phyloP scores from a whole-genome alignment of 2,797 vertebrate genomes.

The Podargus strigoides region DNA sequence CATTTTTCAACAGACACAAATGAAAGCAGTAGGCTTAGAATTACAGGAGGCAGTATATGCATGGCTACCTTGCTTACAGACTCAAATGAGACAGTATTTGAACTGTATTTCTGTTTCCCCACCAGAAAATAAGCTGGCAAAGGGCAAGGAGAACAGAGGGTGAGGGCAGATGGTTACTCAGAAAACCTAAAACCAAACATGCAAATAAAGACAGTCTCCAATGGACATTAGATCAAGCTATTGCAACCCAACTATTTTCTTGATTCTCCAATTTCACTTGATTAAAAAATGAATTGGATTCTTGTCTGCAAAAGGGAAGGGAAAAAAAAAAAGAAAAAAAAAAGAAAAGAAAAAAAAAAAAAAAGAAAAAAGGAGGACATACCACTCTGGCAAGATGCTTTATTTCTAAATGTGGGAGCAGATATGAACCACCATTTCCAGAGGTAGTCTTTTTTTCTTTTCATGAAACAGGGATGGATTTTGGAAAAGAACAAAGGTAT shows the following conservation, averaged over 20 bases:
- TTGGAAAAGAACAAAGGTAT: conserved; percentile 11
- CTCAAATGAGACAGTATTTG: not conserved
- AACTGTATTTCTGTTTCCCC: not conserved
- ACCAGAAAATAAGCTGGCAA: not conserved
- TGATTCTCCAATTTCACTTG: not conserved
- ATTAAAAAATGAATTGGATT: not conserved
- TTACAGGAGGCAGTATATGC: not conserved
- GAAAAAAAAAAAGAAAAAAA: not conserved
- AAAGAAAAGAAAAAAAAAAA: not conserved
- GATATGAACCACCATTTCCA: not conserved
- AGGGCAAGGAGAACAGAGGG: not conserved
- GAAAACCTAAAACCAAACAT: not conserved
- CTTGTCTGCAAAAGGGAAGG: not conserved
- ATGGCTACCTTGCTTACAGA: not conserved
- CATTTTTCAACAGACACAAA: not conserved
- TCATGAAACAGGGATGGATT: not conserved
- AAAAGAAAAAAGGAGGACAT: not conserved
- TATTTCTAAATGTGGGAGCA: not conserved
- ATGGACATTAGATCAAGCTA: not conserved
- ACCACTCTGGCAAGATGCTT: not conserved
- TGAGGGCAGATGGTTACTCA: not conserved
- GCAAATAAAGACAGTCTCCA: not conserved
- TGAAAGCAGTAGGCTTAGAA: not conserved
- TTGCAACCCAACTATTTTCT: not conserved
- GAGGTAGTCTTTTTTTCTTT: not conserved